phyloP scores from a whole-genome alignment of 2,113 vertebrate genomes.

The Pampusana beccarii region DNA sequence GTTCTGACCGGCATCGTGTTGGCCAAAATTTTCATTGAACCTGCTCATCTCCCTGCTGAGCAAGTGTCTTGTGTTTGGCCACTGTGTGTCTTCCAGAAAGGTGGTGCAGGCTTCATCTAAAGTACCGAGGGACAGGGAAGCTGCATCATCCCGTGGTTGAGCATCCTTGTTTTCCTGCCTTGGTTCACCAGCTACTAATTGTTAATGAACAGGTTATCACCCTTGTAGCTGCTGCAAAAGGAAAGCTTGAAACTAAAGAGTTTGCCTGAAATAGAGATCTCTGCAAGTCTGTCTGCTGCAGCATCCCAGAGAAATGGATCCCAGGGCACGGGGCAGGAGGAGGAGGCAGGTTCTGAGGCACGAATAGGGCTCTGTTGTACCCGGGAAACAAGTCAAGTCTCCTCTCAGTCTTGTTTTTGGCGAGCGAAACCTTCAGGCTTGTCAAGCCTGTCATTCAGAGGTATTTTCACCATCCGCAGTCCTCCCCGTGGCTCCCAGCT shows the following conservation, averaged over 20 bases:
- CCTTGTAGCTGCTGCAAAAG: background rate
- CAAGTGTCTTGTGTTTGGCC: background rate
- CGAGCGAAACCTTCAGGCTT: background rate
- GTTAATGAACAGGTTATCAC: background rate
- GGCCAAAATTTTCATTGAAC: background rate
- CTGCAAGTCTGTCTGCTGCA: background rate
- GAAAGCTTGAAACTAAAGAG: background rate
- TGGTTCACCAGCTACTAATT: background rate
- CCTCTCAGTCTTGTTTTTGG: background rate
- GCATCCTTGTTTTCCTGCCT: background rate
- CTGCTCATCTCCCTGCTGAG: background rate
- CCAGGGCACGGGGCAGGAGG: fast-evolving
- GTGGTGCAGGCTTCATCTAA: background rate
- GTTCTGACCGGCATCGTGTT: background rate
- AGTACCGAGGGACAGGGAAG: background rate
- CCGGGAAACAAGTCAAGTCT: background rate
- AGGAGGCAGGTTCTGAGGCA: background rate
- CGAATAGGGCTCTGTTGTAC: fast-evolving
- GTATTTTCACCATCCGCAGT: background rate
- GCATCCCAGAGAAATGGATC: background rate
- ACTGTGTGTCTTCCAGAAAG: background rate
- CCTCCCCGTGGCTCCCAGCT: background rate
- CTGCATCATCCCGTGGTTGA: background rate
- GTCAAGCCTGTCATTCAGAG: background rate
- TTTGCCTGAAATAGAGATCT: background rate